Percentiles rank a stretch among this genome's conserved stretches.
Evolutionary conservation across 2,888 invertebrate species (phyloP).

Genomic region (Stenolophus ochropezus): DNA sequence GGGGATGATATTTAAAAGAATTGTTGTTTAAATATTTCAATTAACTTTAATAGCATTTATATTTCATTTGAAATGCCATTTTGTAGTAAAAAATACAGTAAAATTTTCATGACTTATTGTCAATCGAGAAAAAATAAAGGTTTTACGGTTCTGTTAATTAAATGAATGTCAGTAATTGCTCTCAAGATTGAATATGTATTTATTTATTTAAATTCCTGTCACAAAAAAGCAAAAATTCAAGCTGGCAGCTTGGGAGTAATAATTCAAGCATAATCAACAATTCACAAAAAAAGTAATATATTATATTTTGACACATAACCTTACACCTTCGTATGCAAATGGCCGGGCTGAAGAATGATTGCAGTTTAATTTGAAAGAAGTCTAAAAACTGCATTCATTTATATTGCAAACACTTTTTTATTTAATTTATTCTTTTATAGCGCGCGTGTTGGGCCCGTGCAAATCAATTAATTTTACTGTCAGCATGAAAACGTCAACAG

Average conservation of each 20-base stretch:
- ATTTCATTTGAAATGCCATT: too few species aligned
- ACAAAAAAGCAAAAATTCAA: not conserved
- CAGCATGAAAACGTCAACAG: conserved; percentile 58
- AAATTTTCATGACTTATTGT: too few species aligned
- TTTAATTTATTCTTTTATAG: conserved; percentile 59
- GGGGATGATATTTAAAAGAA: too few species aligned
- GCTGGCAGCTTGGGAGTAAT: not conserved
- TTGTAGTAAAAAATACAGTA: too few species aligned
- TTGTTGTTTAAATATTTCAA: too few species aligned
- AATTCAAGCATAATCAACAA: conserved; percentile 46
- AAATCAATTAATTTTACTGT: conserved; percentile 60
- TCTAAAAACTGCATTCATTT: conserved; percentile 58
- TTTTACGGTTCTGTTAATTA: too few species aligned
- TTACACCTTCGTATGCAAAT: conserved; percentile 55
- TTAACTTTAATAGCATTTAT: too few species aligned
- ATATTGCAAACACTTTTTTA: conserved; percentile 56
- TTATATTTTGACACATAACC: conserved; percentile 58
- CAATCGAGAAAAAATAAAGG: too few species aligned
- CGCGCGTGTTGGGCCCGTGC: conserved; percentile 46
- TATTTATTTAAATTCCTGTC: not conserved
- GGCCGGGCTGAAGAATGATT: conserved; percentile 43
- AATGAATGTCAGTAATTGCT: not conserved
- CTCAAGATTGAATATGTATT: not conserved
- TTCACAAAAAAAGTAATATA: conserved; percentile 54
- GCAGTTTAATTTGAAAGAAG: conserved; percentile 58